Conservation (phyloP, 2,113 vertebrate genomes). For the Melanotaenia duboulayi region DNA sequence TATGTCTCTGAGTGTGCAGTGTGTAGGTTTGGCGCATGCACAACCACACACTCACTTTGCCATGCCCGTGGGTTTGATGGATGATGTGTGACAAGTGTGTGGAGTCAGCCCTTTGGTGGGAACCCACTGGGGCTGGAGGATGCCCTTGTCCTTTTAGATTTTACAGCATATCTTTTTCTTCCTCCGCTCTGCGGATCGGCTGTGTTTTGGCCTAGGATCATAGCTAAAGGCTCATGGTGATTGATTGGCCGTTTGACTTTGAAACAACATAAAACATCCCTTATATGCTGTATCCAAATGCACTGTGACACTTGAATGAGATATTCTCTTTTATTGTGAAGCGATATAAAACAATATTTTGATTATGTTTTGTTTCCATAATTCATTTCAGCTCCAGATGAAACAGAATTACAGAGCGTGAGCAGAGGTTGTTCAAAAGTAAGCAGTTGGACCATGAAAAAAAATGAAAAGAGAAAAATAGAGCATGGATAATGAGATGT, state of each 20-base stretch:
- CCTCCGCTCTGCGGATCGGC: constrained; percentile 29
- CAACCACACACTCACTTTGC: constrained; percentile 7
- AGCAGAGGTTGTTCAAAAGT: constrained; percentile 18
- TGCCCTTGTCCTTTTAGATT: constrained; percentile 76
- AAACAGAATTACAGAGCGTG: constrained; percentile 6
- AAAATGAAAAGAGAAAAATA: constrained; percentile 18
- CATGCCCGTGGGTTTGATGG: constrained; percentile 63
- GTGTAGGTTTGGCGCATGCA: constrained; percentile 8
- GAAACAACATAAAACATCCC: constrained; percentile 65
- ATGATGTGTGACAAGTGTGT: constrained; percentile 79
- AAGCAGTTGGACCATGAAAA: constrained; percentile 15
- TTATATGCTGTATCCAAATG: neutral
- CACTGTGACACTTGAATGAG: constrained; percentile 10
- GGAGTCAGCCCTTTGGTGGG: constrained; percentile 79
- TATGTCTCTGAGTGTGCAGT: constrained; percentile 14
- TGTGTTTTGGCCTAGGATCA: constrained; percentile 25
- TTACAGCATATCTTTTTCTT: constrained; percentile 67
- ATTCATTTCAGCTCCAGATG: constrained; percentile 12
- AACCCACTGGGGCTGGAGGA: constrained; percentile 69
- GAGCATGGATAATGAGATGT: constrained; percentile 25
- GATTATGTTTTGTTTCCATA: constrained; percentile 22
- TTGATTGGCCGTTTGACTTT: constrained; percentile 73
- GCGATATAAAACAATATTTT: constrained; percentile 13
- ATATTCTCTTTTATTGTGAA: constrained; percentile 13
- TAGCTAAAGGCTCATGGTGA: constrained; percentile 53